phyloP scores from a whole-genome alignment of 2,113 vertebrate genomes.

The Podocnemis expansa region DNA sequence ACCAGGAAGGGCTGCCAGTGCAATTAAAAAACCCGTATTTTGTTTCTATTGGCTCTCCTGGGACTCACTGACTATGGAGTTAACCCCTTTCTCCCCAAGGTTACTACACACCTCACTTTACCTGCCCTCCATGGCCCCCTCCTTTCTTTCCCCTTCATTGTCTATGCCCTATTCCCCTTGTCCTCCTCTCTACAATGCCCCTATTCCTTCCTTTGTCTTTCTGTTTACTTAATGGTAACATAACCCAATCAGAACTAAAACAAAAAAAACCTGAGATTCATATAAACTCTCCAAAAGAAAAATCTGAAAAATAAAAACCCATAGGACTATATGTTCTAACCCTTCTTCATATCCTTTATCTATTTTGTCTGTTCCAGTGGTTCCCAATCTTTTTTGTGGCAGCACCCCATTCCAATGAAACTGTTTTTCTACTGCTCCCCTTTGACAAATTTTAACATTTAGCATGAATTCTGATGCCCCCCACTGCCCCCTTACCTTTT shows the following conservation, averaged over 20 bases:
- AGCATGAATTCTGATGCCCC: too few species aligned
- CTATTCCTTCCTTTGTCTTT: not conserved
- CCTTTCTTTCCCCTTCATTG: not conserved
- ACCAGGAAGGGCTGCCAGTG: too few species aligned
- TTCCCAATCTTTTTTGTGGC: too few species aligned
- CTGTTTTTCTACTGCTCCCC: too few species aligned
- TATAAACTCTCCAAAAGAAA: not conserved
- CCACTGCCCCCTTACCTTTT: too few species aligned
- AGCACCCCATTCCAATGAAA: too few species aligned
- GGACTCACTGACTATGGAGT: too few species aligned
- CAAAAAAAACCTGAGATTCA: not conserved
- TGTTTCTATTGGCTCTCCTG: too few species aligned
- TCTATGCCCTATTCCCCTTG: accelerated
- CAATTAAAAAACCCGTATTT: too few species aligned
- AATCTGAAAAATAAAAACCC: not conserved
- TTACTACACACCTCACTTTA: not conserved
- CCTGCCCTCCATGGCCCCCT: not conserved
- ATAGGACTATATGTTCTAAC: accelerated
- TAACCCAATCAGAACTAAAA: not conserved
- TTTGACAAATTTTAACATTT: too few species aligned
- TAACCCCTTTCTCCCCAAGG: too few species aligned
- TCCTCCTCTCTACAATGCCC: not conserved
- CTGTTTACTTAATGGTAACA: not conserved
- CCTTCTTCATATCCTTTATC: not conserved
- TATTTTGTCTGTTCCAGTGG: not conserved